Base-by-base conservation (phyloP, 2,797 vertebrate species). In the Scleropages formosus region DNA sequence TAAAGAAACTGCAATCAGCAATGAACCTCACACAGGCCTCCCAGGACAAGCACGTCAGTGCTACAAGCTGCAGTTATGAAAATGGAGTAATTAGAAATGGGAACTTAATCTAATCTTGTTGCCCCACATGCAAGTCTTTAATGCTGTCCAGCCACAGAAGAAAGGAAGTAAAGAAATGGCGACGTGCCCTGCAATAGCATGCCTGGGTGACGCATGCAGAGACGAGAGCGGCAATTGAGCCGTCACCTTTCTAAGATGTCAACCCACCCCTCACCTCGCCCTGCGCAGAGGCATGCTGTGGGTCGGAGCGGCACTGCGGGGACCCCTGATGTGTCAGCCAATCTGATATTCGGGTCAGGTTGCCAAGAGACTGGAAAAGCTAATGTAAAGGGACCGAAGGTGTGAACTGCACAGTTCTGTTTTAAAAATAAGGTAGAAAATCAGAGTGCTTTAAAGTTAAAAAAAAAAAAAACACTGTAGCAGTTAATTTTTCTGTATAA, bases 111-210 rank as follows among this genome's bases (percentile, higher is more conserved):
- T 51, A 49, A 69, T 69, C 22, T 39, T 75, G 31, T 27, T 12
- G 46, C 51, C 65, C 66, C 65, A 53, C 65, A 69, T 66, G 74
- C 39, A 60, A 67, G 47, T 31, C 22, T 47, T 18, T 61, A 67
- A 67, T 46, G 31, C 53, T 8, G 22, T 44, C 31, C 51, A 44
- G 53, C 68, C 65, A 59, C 16, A 20, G 44, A 22, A 46, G 59
- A 58, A 61, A 22, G 16, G 59, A 20, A 22, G 16, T n/a, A 22
- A 16, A 4, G 16, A n/a, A n/a, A 22, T n/a, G 15, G 47, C 24
- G 51, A 15, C 47, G 51, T 18, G 51, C 7, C 27, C 31, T 53
- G 16, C 22, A 26, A 31, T 72, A 70, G 70, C 4, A 26, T 24
- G 11, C 53, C 26, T 31, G 49, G 58, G 26, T 72, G 31, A 31